Base-by-base conservation (phyloP, 1,140 invertebrate species). In the Leptinotarsa defecta region DNA sequence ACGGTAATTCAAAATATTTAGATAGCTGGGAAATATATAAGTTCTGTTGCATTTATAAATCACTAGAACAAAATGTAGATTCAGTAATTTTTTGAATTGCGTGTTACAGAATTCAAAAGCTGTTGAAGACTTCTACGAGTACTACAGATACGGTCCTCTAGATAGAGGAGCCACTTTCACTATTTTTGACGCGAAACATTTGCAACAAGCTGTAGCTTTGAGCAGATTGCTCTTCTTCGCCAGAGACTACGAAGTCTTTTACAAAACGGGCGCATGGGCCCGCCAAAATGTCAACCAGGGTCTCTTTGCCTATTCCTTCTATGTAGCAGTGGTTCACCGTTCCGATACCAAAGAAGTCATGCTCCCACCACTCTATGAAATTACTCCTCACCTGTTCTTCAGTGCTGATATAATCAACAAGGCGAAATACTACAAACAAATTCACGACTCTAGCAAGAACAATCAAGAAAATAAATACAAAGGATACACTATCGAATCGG, bases 331-430 rank as follows among this genome's bases (percentile, higher is more conserved):
- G n/a, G 84, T 90, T 74, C 90, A 92, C 83, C 86, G 91, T 20
- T 79, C 84, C 13, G 90, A 91, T 82, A 90, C 88, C 82, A 85
- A 85, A 57, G 87, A 88, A 73, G 86, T 92, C 67, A 84, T 86
- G 48, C 76, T 92, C 0, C 91, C 92, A 13, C 89, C 91, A 22
- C 86, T 90, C 57, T 92, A 92, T 81, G 91, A 93, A 82, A 87
- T 92, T 76, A 87, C 89, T 81, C 91, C 91, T 6, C 86, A 88
- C 80, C 86, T 89, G 74, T 92, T 90, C 87, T 89, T 91, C 81
- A 88, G 81, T 71, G 86, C 82, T 11, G 86, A 88, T 76, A 88
- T 90, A 3, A 87, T 92, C 2, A 86, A 90, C 48, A 86, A 89
- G 34, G 89, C 90, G 19, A 88, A 90, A 73, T 76, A 88, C 48